Evolutionary conservation across 2,113 vertebrate species (phyloP), one percentile per base, ranked within the genome.

Genomic region (Siniperca chuatsi): DNA sequence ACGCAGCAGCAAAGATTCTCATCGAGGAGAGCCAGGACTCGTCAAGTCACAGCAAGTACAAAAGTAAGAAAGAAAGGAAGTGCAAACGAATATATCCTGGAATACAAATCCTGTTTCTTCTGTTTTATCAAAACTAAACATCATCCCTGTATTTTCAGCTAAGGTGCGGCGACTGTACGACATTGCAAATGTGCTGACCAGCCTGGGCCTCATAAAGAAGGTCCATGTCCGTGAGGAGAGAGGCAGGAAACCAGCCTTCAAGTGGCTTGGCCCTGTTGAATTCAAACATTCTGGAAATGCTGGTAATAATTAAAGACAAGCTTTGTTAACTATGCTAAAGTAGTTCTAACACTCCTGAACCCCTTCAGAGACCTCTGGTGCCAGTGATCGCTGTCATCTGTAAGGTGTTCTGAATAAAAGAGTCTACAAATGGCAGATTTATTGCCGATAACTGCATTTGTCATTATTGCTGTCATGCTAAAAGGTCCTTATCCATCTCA

Each of bases 111-210:
- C 13, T 6, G 10, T 25, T 16, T 86, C 65, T 92, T 86, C 20
- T 12, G 11, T 50, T 58, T 16, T 5, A 9, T 33, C 20, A 0
- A 33, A 57, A 71, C 60, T 84, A 44, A 88, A 54, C n/a, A 0
- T n/a, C 1, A 5, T 40, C 7, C n/a, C 21, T 66, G 29, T 42
- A 9, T 64, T 80, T 89, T 44, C 93, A 99, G 98, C 98, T 54
- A 99, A 98, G 92, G 97, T 99, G 84, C 96, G 98, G 35, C 96
- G 98, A 42, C 91, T 99, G 8, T 99, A 99, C 61, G 98, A 99
- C 89, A 99, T 99, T 0, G 98, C 98, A 71, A 99, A 99, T 0
- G 97, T 99, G 50, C 94, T 98, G 92, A 98, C 97, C 83, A 98
- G 98, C 93, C 91, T 99, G 80, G 89, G 81, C 68, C 96, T 98